A percentile compares a stretch with the other conserved stretches of the same genome.
These are phyloP conservation scores for Morpho deidamia DNA, from an alignment of 2,888 invertebrate genomes.

Conservation along the genomic window DNA sequence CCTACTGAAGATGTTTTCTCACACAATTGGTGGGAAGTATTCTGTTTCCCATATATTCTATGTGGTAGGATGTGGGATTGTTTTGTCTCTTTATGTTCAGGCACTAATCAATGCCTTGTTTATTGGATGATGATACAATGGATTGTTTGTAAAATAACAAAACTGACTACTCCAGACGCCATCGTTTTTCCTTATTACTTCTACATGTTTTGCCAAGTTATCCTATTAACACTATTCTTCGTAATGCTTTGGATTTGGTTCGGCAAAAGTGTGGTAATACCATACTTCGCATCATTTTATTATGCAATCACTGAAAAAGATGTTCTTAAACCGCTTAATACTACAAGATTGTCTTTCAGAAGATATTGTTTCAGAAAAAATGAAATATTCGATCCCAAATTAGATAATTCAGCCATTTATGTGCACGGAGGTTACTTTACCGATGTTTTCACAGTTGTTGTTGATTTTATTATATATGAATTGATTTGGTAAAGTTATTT, in stretches of 20 bases:
- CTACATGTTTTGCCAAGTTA: conserved; percentile 60
- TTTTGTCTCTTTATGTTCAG: conserved; percentile 47
- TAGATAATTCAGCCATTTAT: conserved; percentile 29
- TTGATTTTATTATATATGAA: conserved; percentile 23
- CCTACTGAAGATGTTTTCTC: conserved; percentile 45
- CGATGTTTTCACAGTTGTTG: conserved; percentile 15
- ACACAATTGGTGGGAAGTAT: conserved; percentile 61
- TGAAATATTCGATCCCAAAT: conserved; percentile 51
- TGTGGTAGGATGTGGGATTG: conserved; percentile 51
- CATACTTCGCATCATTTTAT: conserved; percentile 43
- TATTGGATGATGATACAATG: conserved; percentile 65
- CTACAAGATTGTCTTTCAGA: conserved; percentile 41
- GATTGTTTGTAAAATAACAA: conserved; percentile 57
- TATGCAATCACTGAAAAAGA: conserved; percentile 26
- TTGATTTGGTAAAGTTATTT: conserved; percentile 13
- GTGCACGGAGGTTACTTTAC: conserved; percentile 9
- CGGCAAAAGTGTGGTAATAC: conserved; percentile 43
- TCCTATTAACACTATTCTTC: conserved; percentile 44
- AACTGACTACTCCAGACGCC: conserved; percentile 50
- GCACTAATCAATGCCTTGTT: conserved; percentile 56
- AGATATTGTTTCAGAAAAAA: conserved; percentile 63
- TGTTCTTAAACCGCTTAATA: conserved; percentile 1
- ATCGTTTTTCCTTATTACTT: conserved; percentile 64
- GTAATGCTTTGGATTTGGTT: conserved; percentile 44
- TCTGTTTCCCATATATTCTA: conserved; percentile 60